phyloP scores from a whole-genome alignment of 2,888 invertebrate species.

The Plemyria rubiginata region DNA sequence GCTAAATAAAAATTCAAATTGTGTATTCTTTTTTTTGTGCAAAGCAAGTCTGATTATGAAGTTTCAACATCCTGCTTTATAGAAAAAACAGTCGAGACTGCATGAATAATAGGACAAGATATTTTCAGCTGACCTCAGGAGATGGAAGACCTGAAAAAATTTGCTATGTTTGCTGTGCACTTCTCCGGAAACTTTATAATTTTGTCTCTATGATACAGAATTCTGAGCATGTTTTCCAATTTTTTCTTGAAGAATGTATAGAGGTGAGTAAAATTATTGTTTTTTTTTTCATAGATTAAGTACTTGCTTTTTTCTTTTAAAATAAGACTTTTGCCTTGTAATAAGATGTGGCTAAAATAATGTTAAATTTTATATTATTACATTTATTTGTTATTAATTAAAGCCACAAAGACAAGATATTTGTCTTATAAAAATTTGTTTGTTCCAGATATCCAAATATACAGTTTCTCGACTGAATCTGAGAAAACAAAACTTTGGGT shows the following conservation, averaged over 20 bases:
- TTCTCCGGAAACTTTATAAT: constrained; percentile 15
- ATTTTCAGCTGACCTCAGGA: constrained; percentile 14
- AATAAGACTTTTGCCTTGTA: background rate
- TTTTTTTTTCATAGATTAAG: no score
- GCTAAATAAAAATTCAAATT: no score
- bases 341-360: background rate
- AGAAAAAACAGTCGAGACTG: background rate
- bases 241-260: constrained; percentile 4
- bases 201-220: constrained; percentile 9
- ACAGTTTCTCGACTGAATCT: constrained; percentile 8
- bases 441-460: constrained; percentile 16
- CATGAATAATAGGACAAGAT: background rate
- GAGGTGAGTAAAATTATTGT: constrained; percentile 7
- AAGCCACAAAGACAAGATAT: no score
- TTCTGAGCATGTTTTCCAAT: constrained; percentile 10
- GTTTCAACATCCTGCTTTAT: no score
- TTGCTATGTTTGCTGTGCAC: constrained; percentile 15
- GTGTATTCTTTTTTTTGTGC: no score
- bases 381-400: no score
- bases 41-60: no score
- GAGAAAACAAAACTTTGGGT: constrained; percentile 10
- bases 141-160: constrained; percentile 18
- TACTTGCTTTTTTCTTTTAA: no score
- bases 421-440: background rate
- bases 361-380: no score